These are phyloP conservation scores for Chrysolina americana DNA, from an alignment of 2,888 invertebrate genomes.

Conservation along the genomic window DNA sequence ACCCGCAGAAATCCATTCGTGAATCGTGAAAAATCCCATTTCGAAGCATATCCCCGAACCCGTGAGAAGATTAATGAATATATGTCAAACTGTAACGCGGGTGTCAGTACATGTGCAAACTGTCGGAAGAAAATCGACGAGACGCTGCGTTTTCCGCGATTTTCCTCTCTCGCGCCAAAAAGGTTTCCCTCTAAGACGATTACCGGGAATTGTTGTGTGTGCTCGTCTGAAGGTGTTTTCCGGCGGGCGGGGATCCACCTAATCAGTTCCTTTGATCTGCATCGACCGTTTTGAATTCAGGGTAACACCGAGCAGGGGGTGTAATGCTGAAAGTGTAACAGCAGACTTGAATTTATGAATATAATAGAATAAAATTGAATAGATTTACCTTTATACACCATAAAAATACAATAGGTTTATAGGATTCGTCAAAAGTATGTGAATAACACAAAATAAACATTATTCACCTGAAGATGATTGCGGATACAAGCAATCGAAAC, in stretches of 20 bases:
- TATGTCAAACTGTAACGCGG: conserved; percentile 4
- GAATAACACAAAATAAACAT: too few relatives aligned
- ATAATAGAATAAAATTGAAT: too few relatives aligned
- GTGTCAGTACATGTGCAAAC: conserved; percentile 14
- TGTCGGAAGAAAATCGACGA: conserved; percentile 32
- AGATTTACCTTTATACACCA: too few relatives aligned
- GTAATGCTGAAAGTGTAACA: too few relatives aligned
- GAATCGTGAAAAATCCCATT: conserved; percentile 36
- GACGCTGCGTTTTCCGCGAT: conserved; percentile 24
- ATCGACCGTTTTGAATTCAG: too few relatives aligned
- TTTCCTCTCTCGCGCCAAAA: conserved; percentile 1
- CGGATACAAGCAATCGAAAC: too few relatives aligned
- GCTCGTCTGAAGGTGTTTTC: conserved; percentile 15
- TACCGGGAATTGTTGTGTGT: conserved; percentile 17
- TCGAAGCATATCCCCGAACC: conserved; percentile 34
- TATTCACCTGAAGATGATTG: too few relatives aligned
- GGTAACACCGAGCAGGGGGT: too few relatives aligned
- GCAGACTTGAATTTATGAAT: too few relatives aligned
- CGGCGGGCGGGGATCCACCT: background rate
- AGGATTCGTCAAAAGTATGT: too few relatives aligned
- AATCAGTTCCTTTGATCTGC: conserved; percentile 17
- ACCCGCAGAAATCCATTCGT: conserved; percentile 37
- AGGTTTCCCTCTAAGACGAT: conserved; percentile 17
- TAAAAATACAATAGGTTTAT: too few relatives aligned
- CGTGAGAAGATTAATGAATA: conserved; percentile 46